Evolutionary conservation across 2,888 invertebrate species (phyloP).

Genomic region (Papilio demoleus): DNA sequence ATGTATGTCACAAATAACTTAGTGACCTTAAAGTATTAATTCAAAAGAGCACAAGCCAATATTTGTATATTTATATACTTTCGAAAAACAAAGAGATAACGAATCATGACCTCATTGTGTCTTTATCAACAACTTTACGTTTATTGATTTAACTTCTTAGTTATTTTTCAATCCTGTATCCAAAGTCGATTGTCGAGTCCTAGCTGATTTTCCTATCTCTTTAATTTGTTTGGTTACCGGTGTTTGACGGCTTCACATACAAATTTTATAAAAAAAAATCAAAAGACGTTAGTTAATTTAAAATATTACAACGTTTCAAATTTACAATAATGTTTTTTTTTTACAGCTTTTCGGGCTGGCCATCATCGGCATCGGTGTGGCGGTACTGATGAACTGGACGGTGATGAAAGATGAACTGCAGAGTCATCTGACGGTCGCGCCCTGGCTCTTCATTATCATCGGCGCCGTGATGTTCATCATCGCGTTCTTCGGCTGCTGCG

Average conservation of each 20-base stretch:
- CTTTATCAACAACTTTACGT: too few species aligned
- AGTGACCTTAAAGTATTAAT: not conserved
- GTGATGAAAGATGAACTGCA: slow-evolving; percentile 74
- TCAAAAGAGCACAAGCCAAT: slow-evolving; percentile 13
- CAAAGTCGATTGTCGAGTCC: too few species aligned
- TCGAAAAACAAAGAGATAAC: not conserved
- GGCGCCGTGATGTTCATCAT: slow-evolving; percentile 90
- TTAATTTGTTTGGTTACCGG: too few species aligned
- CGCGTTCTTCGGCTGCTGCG: slow-evolving; percentile 95
- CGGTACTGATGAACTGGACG: slow-evolving; percentile 85
- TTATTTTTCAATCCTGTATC: not conserved
- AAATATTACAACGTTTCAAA: too few species aligned
- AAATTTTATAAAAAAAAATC: too few species aligned
- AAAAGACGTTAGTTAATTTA: not conserved
- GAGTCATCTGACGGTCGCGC: slow-evolving; percentile 80
- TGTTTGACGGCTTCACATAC: too few species aligned
- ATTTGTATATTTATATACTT: slow-evolving; percentile 5
- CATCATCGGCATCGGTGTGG: slow-evolving; percentile 86
- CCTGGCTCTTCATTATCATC: slow-evolving; percentile 86
- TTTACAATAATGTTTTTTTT: slow-evolving; percentile 46
- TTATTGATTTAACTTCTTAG: not conserved
- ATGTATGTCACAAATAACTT: not conserved
- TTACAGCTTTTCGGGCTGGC: slow-evolving; percentile 88
- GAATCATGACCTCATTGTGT: not conserved
- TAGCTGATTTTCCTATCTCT: too few species aligned